Percentiles rank a stretch among this genome's conserved stretches.
phyloP scores from a whole-genome alignment of 1,140 invertebrate species.

The Laupala kohalensis region DNA sequence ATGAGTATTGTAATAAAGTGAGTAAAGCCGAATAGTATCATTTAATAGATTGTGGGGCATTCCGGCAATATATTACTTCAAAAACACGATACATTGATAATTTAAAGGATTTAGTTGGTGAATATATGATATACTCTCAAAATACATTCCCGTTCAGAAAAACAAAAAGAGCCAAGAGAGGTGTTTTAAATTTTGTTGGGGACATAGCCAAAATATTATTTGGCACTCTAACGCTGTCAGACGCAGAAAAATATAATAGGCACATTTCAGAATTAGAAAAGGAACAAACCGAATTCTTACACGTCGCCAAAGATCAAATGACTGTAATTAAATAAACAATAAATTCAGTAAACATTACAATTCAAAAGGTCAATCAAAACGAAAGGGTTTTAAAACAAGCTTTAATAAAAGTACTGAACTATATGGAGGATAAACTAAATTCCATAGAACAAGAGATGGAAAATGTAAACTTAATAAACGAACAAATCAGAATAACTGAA shows the following conservation, averaged over 20 bases:
- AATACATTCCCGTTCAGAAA: background rate
- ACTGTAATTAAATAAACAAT: background rate
- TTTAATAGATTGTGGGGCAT: background rate
- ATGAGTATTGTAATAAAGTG: background rate
- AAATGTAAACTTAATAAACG: background rate
- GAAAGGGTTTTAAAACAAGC: background rate
- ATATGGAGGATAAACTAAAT: background rate
- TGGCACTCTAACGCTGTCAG: too few species aligned
- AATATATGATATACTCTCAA: background rate
- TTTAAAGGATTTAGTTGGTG: background rate
- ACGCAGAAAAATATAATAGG: too few species aligned
- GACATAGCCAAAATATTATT: too few species aligned
- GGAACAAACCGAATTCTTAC: background rate
- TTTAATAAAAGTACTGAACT: background rate
- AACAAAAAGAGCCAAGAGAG: background rate
- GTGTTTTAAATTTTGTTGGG: too few species aligned
- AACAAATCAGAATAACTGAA: background rate
- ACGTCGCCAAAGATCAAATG: background rate
- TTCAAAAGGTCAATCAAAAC: conserved; percentile 1
- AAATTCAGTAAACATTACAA: background rate
- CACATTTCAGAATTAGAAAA: conserved; percentile 3
- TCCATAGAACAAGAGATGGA: background rate
- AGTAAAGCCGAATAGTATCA: background rate
- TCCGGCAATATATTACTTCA: background rate
- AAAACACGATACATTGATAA: background rate